phyloP scores from a whole-genome alignment of 1,140 invertebrate species.

The Marisa cornuarietis region DNA sequence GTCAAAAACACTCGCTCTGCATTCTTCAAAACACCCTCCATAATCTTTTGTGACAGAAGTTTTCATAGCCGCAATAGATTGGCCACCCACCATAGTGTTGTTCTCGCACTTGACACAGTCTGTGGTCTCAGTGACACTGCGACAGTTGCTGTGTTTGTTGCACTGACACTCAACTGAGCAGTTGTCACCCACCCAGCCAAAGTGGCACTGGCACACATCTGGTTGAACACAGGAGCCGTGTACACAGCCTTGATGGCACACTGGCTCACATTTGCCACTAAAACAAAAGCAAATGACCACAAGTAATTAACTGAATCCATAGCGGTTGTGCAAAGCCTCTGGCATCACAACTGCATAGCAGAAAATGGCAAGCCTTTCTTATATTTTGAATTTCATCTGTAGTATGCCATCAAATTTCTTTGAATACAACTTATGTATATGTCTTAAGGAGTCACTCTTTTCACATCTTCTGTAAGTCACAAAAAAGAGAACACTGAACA shows the following conservation, averaged over 20 bases:
- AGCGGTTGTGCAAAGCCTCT: no score
- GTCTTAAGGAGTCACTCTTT: no score
- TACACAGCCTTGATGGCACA: constrained; percentile 89
- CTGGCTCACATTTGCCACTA: constrained; percentile 76
- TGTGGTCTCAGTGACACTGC: constrained; percentile 83
- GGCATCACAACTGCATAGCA: no score
- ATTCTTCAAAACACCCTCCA: not conserved
- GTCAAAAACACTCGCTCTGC: no score
- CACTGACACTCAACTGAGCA: constrained; percentile 94
- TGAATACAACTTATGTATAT: no score
- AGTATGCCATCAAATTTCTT: no score
- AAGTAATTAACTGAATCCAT: no score
- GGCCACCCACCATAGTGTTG: constrained; percentile 81
- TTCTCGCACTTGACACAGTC: constrained; percentile 87
- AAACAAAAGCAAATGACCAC: not conserved
- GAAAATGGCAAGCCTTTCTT: no score
- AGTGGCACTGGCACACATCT: constrained; percentile 88
- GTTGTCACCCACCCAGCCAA: constrained; percentile 93
- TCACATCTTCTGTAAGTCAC: no score
- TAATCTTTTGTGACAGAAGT: not conserved
- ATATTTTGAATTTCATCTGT: no score
- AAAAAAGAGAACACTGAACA: no score
- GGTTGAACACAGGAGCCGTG: constrained; percentile 87
- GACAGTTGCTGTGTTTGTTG: constrained; percentile 93
- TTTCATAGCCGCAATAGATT: not conserved